Evolutionary conservation across 2,888 invertebrate species (phyloP).

Genomic region (Xylocampa areola): DNA sequence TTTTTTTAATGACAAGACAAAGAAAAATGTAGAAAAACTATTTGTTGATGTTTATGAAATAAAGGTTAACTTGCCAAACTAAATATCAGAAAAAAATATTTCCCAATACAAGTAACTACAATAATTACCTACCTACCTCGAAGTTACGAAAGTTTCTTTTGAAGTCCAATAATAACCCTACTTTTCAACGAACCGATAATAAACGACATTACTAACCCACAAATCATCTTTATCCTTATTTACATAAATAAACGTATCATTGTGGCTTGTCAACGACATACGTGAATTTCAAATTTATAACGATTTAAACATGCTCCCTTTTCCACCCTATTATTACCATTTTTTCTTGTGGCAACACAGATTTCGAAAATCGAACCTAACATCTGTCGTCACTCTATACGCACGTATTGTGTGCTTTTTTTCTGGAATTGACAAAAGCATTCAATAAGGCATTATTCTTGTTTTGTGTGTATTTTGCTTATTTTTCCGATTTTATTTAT

Average conservation of each 20-base stretch:
- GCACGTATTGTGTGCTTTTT: slow-evolving; percentile 72
- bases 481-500: slow-evolving; percentile 17
- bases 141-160: slow-evolving; percentile 38
- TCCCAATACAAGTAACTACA: slow-evolving; percentile 3
- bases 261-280: slow-evolving; percentile 67
- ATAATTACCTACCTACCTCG: slow-evolving; percentile 20
- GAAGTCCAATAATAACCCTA: slow-evolving; percentile 24
- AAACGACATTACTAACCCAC: slow-evolving; percentile 55
- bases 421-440: slow-evolving; percentile 67
- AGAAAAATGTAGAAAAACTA: too few relatives aligned
- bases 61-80: too few relatives aligned
- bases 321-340: slow-evolving; percentile 70
- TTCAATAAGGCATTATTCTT: slow-evolving; percentile 45
- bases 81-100: too few relatives aligned
- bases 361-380: slow-evolving; percentile 79
- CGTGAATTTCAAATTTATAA: slow-evolving; percentile 59
- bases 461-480: slow-evolving; percentile 23
- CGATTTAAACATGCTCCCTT: slow-evolving; percentile 50
- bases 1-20: too few relatives aligned
- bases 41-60: too few relatives aligned
- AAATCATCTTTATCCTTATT: slow-evolving; percentile 52
- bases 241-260: slow-evolving; percentile 54
- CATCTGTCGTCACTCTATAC: slow-evolving; percentile 85
- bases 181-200: slow-evolving; percentile 44
- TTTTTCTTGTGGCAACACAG: slow-evolving; percentile 76